Evolutionary conservation across 2,797 vertebrate genomes (phyloP).

Genomic region (Rhadinocentrus ornatus): DNA sequence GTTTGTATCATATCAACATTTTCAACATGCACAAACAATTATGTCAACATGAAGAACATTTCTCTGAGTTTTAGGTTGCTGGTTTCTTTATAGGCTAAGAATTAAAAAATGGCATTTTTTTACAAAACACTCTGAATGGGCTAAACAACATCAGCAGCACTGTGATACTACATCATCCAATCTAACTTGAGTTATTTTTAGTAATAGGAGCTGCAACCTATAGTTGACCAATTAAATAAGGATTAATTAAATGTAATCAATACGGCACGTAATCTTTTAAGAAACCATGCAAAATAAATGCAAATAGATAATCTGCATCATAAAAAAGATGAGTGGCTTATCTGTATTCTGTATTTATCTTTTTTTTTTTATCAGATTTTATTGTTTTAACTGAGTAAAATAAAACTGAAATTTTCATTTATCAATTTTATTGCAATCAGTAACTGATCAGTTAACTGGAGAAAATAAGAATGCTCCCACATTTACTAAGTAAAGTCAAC

Average conservation of each 20-base stretch:
- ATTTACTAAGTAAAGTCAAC: not conserved
- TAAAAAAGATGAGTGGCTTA: too few species aligned
- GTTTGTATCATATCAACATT: too few species aligned
- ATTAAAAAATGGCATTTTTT: not conserved
- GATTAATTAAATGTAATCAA: not conserved
- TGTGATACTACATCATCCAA: not conserved
- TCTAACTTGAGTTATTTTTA: not conserved
- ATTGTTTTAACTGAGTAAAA: not conserved
- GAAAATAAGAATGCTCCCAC: not conserved
- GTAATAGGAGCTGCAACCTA: constrained; percentile 4
- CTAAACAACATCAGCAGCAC: constrained; percentile 11
- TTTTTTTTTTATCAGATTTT: not conserved
- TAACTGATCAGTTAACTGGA: not conserved
- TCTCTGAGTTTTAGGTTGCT: not conserved
- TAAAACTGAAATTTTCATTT: not conserved
- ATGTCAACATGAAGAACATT: not conserved
- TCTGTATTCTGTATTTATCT: too few species aligned
- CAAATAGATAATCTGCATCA: not conserved
- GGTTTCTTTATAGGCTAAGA: not conserved
- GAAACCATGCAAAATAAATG: not conserved
- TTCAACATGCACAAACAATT: not conserved
- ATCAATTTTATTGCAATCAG: too few species aligned
- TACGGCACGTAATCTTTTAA: not conserved
- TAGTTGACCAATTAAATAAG: not conserved
- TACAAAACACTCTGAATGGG: not conserved